Evolutionary conservation across 2,797 vertebrate species (phyloP).

Genomic region (Tiaroga cobitis): DNA sequence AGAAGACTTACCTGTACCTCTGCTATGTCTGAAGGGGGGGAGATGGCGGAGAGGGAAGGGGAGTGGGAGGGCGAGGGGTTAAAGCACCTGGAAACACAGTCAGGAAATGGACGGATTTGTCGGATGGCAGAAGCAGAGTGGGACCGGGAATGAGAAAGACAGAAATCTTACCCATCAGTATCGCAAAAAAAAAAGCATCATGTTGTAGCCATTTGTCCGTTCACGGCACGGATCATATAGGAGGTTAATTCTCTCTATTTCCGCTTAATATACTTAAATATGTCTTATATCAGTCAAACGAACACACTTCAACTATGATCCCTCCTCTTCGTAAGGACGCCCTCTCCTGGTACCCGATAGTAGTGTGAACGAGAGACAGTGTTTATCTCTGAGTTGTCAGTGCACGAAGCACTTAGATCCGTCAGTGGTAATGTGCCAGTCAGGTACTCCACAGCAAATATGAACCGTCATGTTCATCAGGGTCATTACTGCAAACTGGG

Average conservation of each 20-base stretch:
- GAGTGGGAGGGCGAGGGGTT: constrained; percentile 10
- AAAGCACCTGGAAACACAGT: constrained; percentile 27
- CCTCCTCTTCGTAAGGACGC: constrained; percentile 20
- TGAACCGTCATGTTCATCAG: constrained; percentile 20
- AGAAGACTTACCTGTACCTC: constrained; percentile 86
- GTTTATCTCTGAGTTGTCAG: constrained; percentile 15
- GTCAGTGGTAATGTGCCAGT: constrained; percentile 25
- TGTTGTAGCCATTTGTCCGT: constrained; percentile 4
- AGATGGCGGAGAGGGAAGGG: constrained; percentile 1
- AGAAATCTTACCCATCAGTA: constrained; percentile 58
- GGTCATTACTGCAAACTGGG: constrained; percentile 24
- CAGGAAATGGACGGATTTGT: constrained; percentile 55
- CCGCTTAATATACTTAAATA: not conserved
- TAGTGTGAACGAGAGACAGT: constrained; percentile 19
- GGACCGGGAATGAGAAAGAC: constrained; percentile 37
- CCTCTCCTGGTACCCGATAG: constrained; percentile 37
- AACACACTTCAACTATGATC: constrained; percentile 24
- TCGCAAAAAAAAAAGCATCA: constrained; percentile 22
- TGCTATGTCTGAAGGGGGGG: constrained; percentile 82
- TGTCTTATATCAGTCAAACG: constrained; percentile 32
- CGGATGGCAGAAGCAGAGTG: constrained; percentile 42
- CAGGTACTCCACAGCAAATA: constrained; percentile 24
- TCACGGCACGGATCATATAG: constrained; percentile 46
- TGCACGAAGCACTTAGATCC: constrained; percentile 55
- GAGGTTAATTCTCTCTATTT: constrained; percentile 41